Evolutionary conservation across 2,797 vertebrate species (phyloP).

Genomic region (Ptychadena robeensis): DNA sequence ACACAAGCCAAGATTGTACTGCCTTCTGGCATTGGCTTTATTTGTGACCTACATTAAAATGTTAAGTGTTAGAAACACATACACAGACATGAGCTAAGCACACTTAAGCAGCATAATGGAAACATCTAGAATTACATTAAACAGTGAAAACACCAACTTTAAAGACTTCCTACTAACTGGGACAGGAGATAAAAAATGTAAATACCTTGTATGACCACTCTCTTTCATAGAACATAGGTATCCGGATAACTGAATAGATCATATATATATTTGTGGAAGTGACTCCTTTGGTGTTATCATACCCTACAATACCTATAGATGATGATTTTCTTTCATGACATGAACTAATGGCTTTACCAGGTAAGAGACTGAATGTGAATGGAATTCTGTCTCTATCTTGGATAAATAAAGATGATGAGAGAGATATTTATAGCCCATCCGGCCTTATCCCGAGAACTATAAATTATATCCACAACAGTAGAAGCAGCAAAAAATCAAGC

Average conservation of each 20-base stretch:
- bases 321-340: background rate
- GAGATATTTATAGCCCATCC: too few species aligned
- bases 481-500: too few species aligned
- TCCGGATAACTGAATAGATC: background rate
- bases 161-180: background rate
- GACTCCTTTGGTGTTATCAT: background rate
- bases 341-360: background rate
- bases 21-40: conserved; percentile 5
- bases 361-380: background rate
- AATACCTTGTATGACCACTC: background rate
- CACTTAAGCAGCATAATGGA: background rate
- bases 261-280: background rate
- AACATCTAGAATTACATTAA: background rate
- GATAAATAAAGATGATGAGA: too few species aligned
- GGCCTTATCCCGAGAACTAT: background rate
- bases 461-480: background rate
- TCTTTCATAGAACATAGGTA: background rate
- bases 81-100: background rate
- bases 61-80: background rate
- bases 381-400: background rate
- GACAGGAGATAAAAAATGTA: background rate
- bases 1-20: background rate
- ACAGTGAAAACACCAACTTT: background rate
- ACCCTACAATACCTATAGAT: background rate
- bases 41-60: background rate